A percentile compares a stretch with the other conserved stretches of the same genome.
These are phyloP conservation scores for Ceyx margarethae DNA, from an alignment of 2,113 vertebrate species.

Conservation along the genomic window DNA sequence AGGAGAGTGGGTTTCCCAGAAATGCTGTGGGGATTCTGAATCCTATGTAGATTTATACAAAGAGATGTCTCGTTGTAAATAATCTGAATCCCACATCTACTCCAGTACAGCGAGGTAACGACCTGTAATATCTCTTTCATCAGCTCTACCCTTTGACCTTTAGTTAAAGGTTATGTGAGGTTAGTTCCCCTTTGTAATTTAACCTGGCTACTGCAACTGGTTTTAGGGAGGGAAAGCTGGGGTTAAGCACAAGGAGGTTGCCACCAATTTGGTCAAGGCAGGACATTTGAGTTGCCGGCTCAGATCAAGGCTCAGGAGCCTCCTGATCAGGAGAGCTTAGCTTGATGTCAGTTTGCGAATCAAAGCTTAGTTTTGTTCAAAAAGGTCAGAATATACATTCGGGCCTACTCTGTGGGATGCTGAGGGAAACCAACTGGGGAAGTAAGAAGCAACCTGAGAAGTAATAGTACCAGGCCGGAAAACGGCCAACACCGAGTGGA, in stretches of 20 bases:
- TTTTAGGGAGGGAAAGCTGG: not conserved
- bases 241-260: not conserved
- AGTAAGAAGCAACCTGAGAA: not conserved
- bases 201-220: not conserved
- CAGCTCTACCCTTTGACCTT: not conserved
- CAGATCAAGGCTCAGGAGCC: not conserved
- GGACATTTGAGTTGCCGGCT: not conserved
- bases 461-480: not conserved
- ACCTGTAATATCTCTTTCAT: not conserved
- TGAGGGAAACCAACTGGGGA: not conserved
- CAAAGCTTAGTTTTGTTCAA: not conserved
- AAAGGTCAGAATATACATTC: not conserved
- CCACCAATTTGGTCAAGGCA: not conserved
- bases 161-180: not conserved
- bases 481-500: not conserved
- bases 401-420: not conserved
- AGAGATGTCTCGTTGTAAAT: not conserved
- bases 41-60: not conserved
- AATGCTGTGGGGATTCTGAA: not conserved
- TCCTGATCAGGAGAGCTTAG: not conserved
- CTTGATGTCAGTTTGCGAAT: not conserved
- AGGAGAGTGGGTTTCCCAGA: not conserved
- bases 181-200: not conserved
- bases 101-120: not conserved
- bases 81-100: not conserved